Evolutionary conservation across 2,113 vertebrate species (phyloP).

Genomic region (Ia io): DNA sequence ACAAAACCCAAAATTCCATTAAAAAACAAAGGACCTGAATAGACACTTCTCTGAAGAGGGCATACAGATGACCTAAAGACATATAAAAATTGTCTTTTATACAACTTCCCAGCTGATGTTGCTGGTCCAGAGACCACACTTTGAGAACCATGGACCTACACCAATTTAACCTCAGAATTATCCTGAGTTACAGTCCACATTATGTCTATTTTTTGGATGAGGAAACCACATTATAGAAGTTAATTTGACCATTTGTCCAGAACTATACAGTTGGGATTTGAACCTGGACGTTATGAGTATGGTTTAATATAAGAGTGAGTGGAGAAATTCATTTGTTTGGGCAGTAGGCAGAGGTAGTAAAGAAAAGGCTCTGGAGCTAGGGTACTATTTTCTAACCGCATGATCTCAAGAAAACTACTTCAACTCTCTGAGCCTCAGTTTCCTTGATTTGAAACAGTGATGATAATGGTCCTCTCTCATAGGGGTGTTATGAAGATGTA

Average conservation of each 20-base stretch:
- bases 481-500: not conserved
- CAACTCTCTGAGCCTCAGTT: not conserved
- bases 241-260: not conserved
- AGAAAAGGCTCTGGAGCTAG: not conserved
- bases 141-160: not conserved
- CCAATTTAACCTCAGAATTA: not conserved
- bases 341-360: not conserved
- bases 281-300: not conserved
- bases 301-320: not conserved
- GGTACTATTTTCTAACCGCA: not conserved
- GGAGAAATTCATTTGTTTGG: not conserved
- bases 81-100: not conserved
- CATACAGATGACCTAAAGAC: not conserved
- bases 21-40: not conserved
- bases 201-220: not conserved
- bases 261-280: not conserved
- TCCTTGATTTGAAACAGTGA: not conserved
- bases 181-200: not conserved
- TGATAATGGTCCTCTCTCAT: not conserved
- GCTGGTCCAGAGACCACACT: not conserved
- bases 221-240: not conserved
- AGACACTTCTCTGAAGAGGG: not conserved
- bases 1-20: not conserved
- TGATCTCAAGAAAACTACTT: not conserved
- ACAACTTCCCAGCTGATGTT: not conserved